Evolutionary conservation across 2,797 vertebrate species (phyloP), one percentile per base, ranked within the genome.

Genomic region (Dipus sagitta): DNA sequence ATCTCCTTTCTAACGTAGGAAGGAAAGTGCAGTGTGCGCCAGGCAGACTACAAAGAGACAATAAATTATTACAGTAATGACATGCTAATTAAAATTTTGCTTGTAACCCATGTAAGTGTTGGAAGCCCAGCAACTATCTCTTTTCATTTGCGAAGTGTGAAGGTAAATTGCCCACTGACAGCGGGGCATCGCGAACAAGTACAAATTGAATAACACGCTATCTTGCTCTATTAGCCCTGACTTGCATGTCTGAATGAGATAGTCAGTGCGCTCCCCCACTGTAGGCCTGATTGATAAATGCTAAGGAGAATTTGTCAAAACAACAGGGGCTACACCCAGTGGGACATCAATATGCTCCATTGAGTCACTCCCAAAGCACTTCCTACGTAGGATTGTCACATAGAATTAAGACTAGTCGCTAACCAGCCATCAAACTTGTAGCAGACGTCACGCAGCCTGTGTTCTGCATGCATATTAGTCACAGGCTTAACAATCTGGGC

Each of bases 1-100:
- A 58, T 64, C 80, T 94, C 62, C 78, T 71, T 95, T 76, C 78
- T 92, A 92, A 88, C 96, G 95, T 93, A 79, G 38, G 42, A 88
- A 58, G 1, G 11, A 97, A 97, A 97, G 90, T 93, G 32, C 82
- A 96, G 96, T 97, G 96, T 97, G 95, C 94, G 91, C 96, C 95
- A 96, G 97, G 92, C 90, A 96, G 96, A 96, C 96, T 97, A 98
- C 98, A 98, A 98, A 98, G 98, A 97, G 98, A 98, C 98, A 98
- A 99, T 99, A 98, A 99, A 99, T 99, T 99, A 99, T 99, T 98
- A 97, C 98, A 96, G 98, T 98, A 98, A 99, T 99, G 99, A 99
- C 98, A 99, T 98, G 98, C 99, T 99, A 99, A 99, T 99, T 99
- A 99, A 99, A 99, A 99, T 99, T 99, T 99, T 98, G 99, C 99